phyloP scores from a whole-genome alignment of 2,113 vertebrate species.

The Mobula birostris region DNA sequence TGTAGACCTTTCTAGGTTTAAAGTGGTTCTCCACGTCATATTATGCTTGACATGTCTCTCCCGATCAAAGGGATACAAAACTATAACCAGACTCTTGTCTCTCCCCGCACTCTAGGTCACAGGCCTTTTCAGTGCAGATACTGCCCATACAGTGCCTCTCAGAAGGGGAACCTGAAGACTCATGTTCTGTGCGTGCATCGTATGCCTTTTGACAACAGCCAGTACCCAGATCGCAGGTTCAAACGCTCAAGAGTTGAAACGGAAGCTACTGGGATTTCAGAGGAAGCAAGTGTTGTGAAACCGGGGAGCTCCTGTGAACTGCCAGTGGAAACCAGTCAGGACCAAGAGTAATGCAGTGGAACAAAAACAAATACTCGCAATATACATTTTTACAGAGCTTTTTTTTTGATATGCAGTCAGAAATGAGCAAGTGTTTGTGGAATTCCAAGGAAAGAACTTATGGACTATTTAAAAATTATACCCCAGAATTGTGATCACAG shows the following conservation, averaged over 20 bases:
- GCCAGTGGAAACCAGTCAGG: constrained; percentile 49
- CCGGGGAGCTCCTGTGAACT: constrained; percentile 51
- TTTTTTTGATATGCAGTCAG: constrained; percentile 38
- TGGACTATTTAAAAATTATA: constrained; percentile 37
- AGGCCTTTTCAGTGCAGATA: constrained; percentile 84
- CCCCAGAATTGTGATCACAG: constrained; percentile 47
- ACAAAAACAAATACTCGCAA: constrained; percentile 39
- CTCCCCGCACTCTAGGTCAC: constrained; percentile 61
- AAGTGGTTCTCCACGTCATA: too few species aligned
- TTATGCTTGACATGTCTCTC: background rate
- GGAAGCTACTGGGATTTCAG: constrained; percentile 56
- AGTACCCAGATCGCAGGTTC: constrained; percentile 87
- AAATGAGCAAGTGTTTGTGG: constrained; percentile 44
- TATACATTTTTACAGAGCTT: constrained; percentile 41
- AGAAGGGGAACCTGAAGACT: constrained; percentile 96
- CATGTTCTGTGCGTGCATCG: constrained; percentile 89
- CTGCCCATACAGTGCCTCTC: constrained; percentile 87
- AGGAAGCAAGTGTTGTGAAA: constrained; percentile 56
- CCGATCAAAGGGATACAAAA: background rate
- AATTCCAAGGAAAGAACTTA: constrained; percentile 41
- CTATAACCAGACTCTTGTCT: constrained; percentile 42
- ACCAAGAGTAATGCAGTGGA: constrained; percentile 51
- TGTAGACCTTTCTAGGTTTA: background rate
- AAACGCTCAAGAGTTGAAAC: constrained; percentile 75
- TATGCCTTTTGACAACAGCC: constrained; percentile 94